Base-by-base conservation (phyloP, 1,140 invertebrate genomes). In the Dendroctonus valens region DNA sequence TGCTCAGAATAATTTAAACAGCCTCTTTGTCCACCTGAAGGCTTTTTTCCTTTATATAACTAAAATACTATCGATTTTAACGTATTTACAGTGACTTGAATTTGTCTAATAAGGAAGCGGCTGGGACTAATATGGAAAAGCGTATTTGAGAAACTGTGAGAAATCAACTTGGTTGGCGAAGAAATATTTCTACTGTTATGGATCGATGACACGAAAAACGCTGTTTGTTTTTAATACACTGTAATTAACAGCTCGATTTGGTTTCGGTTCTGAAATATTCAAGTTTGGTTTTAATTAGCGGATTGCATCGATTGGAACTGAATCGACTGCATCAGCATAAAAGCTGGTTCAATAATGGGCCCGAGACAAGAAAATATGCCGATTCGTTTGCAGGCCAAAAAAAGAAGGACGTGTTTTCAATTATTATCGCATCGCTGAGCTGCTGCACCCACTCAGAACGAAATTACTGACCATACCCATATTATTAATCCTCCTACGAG, bases 401-500 rank as follows among this genome's bases (percentile, higher is more conserved):
- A 26, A 26, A 26, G 26, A 26, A 26, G 26, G 26, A 26, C 26
- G 26, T 26, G 26, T 26, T 26, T 26, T 26, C 26, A 37, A 63
- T 65, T 65, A 65, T 57, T 49, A 65, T 49, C 37, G 62, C 62
- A 65, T 65, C 62, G 62, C 46, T 46, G 40, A 57, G 40, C 50
- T 37, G 53, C 54, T 40, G 52, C 62, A 50, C 62, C 62, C 53
- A 65, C 62, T 57, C 11, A 40, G 26, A 49, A 57, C 7, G 15
- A 65, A 57, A 57, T 65, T 65, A 65, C 54, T 65, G 62, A 65
- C 62, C 62, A 58, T 65, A 65, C 62, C 62, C 62, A 65, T 65
- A 57, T 65, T 65, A 65, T 65, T 65, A 57, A 37, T 26, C 12
- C 62, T 44, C 62, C 62, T 50, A 65, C 62, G 14, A 48, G 8